phyloP scores from a whole-genome alignment of 2,113 vertebrate genomes.

The Pungitius pungitius region DNA sequence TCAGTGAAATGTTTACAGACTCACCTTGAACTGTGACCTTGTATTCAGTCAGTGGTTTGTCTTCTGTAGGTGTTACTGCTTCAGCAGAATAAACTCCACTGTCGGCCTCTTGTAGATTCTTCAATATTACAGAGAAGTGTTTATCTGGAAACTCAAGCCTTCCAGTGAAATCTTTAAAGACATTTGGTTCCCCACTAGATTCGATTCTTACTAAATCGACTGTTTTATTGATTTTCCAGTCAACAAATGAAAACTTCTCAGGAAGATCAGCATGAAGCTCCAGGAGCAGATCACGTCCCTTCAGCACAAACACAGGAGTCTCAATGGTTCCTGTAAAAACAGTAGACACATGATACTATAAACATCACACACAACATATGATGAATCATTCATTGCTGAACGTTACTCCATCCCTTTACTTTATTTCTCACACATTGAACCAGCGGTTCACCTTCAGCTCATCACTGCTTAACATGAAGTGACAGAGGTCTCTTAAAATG shows the following conservation, averaged over 20 bases:
- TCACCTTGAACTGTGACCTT: slow-evolving; percentile 35
- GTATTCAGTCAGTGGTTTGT: not conserved
- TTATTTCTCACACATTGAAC: not conserved
- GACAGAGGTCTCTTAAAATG: not conserved
- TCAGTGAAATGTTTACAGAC: not conserved
- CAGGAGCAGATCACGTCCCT: not conserved
- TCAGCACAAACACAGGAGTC: slow-evolving; percentile 3
- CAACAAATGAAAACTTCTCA: rapidly evolving
- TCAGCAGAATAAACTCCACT: not conserved
- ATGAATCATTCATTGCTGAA: not conserved
- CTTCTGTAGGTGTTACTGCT: rapidly evolving
- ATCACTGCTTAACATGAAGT: not conserved
- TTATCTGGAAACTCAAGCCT: not conserved
- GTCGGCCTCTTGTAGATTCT: too few relatives aligned
- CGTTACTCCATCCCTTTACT: not conserved
- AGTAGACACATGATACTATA: not conserved
- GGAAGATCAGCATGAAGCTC: not conserved
- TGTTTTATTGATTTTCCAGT: rapidly evolving
- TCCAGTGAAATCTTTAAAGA: rapidly evolving
- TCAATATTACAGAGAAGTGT: not conserved
- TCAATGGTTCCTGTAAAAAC: not conserved
- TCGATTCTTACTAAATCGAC: rapidly evolving
- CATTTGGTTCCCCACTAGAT: rapidly evolving
- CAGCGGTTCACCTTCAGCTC: not conserved
- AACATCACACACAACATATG: not conserved